phyloP scores from a whole-genome alignment of 2,888 invertebrate species.

The Diaphora mendica region DNA sequence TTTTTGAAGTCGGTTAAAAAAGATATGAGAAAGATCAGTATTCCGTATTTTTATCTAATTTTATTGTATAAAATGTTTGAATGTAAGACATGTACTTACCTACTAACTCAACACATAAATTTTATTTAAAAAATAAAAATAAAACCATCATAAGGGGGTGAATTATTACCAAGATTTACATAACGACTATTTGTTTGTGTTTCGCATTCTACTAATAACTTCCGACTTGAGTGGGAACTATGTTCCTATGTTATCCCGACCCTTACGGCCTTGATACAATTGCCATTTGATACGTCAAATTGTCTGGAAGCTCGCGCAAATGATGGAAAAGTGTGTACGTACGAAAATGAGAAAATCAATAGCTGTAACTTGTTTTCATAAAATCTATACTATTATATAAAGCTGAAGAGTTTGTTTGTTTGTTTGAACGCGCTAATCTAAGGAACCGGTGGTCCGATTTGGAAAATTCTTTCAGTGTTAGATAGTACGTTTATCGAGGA shows the following conservation, averaged over 20 bases:
- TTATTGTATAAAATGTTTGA: too few species aligned
- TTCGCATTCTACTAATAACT: neutral
- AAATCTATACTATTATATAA: too few species aligned
- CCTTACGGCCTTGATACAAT: neutral
- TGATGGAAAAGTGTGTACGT: neutral
- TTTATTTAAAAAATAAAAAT: neutral
- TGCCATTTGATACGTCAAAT: slow-evolving; percentile 12
- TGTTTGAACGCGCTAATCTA: too few species aligned
- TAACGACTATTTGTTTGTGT: neutral
- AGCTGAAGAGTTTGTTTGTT: too few species aligned
- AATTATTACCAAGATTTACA: neutral
- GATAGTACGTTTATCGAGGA: too few species aligned
- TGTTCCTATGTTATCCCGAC: neutral
- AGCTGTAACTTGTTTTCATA: neutral
- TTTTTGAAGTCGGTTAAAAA: too few species aligned
- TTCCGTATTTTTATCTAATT: too few species aligned
- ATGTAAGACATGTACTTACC: too few species aligned
- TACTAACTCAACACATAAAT: too few species aligned
- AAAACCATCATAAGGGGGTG: neutral
- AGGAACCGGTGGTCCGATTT: too few species aligned
- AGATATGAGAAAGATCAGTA: too few species aligned
- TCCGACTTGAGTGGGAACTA: neutral
- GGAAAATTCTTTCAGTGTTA: too few species aligned
- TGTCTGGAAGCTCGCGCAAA: slow-evolving; percentile 2
- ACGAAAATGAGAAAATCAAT: neutral